These are phyloP conservation scores for Chirona hameri DNA, from an alignment of 2,888 invertebrate genomes.

Conservation along the genomic window DNA sequence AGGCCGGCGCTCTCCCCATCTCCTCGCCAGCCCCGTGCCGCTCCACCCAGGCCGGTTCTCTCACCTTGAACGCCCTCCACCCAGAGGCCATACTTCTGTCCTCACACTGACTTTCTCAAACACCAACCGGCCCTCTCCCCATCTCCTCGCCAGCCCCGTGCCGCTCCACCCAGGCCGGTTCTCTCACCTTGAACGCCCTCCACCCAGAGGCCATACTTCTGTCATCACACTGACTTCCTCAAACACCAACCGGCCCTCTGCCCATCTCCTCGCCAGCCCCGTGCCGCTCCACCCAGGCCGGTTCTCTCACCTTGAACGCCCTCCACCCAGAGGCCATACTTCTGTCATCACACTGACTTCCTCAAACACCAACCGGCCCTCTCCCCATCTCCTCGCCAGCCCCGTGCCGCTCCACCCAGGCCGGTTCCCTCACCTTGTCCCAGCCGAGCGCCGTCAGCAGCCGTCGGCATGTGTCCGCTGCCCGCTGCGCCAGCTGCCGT, in stretches of 20 bases:
- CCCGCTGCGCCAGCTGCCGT: background rate
- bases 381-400: background rate
- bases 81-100: too few relatives aligned
- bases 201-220: background rate
- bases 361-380: background rate
- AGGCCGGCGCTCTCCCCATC: too few relatives aligned
- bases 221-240: background rate
- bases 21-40: too few relatives aligned
- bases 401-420: background rate
- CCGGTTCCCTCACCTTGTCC: background rate
- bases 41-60: too few relatives aligned
- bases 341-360: background rate
- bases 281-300: background rate
- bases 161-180: too few relatives aligned
- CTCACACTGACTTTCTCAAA: too few relatives aligned
- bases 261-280: background rate
- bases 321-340: background rate
- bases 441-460: background rate
- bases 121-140: too few relatives aligned
- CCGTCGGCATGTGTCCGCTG: background rate
- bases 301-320: background rate
- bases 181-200: too few relatives aligned
- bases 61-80: too few relatives aligned
- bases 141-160: too few relatives aligned
- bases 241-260: background rate